Conservation (phyloP, 1,140 invertebrate species). For the Ridgeia piscesae region DNA sequence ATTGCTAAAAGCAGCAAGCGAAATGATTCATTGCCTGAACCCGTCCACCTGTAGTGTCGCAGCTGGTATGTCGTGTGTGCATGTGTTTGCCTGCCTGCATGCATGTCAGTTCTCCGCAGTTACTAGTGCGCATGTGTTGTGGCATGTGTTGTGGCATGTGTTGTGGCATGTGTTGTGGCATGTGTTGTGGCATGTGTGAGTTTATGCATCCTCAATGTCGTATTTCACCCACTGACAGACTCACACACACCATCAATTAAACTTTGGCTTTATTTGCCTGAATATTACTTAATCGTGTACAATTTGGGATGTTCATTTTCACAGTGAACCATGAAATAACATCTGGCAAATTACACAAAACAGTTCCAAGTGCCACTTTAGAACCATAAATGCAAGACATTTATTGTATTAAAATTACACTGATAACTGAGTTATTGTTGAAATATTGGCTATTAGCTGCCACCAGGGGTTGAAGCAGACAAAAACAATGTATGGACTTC, state of each 20-base stretch:
- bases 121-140: background rate
- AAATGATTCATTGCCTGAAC: background rate
- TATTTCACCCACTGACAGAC: background rate
- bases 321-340: background rate
- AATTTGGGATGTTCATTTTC: background rate
- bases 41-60: background rate
- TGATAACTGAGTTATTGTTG: background rate
- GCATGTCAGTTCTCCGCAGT: background rate
- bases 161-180: too few relatives aligned
- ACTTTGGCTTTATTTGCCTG: background rate
- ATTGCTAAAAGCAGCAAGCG: slow-evolving; percentile 4
- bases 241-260: background rate
- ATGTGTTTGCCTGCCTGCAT: background rate
- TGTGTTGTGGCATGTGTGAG: background rate
- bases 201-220: background rate
- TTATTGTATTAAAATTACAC: too few relatives aligned
- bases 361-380: too few relatives aligned
- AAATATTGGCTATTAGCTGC: background rate
- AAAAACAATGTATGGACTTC: background rate
- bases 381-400: too few relatives aligned
- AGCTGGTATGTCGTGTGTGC: background rate
- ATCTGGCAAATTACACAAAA: too few relatives aligned
- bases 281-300: background rate
- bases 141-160: too few relatives aligned
- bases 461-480: background rate